A percentile compares a stretch with the other conserved stretches of the same genome.
Evolutionary conservation across 2,888 invertebrate species (phyloP).

Genomic region (Acleris emargana): DNA sequence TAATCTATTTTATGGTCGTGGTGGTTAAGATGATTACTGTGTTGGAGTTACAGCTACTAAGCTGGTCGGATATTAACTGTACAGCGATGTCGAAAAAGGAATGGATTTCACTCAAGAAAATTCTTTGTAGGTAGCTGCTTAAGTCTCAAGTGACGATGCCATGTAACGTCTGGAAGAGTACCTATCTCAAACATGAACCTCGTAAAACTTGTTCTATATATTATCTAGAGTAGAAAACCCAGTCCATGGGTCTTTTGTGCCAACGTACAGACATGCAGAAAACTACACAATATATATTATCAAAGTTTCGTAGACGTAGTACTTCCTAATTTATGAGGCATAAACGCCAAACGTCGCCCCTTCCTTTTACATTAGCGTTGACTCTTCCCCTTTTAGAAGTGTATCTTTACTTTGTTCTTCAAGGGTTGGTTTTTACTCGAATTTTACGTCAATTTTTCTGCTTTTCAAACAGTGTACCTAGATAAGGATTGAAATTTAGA

Average conservation of each 20-base stretch:
- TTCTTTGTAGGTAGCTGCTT: too few relatives aligned
- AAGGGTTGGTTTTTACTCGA: constrained; percentile 8
- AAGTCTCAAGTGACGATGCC: too few relatives aligned
- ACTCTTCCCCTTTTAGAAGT: constrained; percentile 6
- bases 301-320: constrained; percentile 24
- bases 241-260: constrained; percentile 4
- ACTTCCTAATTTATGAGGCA: constrained; percentile 28
- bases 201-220: background rate
- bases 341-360: constrained; percentile 13
- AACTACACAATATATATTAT: constrained; percentile 18
- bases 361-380: constrained; percentile 11
- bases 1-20: too few relatives aligned
- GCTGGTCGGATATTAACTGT: too few relatives aligned
- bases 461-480: too few relatives aligned
- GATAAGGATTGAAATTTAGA: too few relatives aligned
- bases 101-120: too few relatives aligned
- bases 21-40: too few relatives aligned
- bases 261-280: constrained; percentile 4
- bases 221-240: background rate
- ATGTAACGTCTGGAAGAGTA: too few relatives aligned
- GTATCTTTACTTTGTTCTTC: constrained; percentile 16
- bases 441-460: background rate
- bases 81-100: too few relatives aligned
- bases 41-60: too few relatives aligned
- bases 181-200: too few relatives aligned